Evolutionary conservation across 2,888 invertebrate genomes (phyloP).

Genomic region (Monoplex corrugatus): DNA sequence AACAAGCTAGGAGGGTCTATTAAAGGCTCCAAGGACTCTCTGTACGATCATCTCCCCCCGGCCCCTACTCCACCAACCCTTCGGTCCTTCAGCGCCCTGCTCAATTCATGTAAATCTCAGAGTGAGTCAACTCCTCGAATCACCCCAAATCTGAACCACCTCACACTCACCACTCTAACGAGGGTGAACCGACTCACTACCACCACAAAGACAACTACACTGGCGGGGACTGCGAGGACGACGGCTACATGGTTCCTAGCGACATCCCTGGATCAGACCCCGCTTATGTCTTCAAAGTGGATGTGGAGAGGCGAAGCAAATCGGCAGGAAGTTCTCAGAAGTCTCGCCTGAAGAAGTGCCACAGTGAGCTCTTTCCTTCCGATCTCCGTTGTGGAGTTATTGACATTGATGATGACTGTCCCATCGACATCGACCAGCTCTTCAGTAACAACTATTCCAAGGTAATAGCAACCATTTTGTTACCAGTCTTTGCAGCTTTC

Average conservation of each 20-base stretch:
- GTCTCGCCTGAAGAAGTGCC: conserved; percentile 60
- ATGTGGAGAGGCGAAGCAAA: conserved; percentile 63
- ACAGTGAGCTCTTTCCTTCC: conserved; percentile 59
- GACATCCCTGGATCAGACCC: conserved; percentile 56
- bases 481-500: no score
- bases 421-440: conserved; percentile 64
- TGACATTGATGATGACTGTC: conserved; percentile 49
- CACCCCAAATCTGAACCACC: background rate
- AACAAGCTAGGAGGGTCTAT: conserved; percentile 35
- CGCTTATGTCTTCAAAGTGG: conserved; percentile 56
- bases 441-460: conserved; percentile 62
- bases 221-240: conserved; percentile 61
- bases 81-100: conserved; percentile 12
- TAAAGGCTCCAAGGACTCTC: conserved; percentile 64
- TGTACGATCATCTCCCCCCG: conserved; percentile 74
- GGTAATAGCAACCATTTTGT: conserved; percentile 11
- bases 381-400: conserved; percentile 51
- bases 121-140: background rate
- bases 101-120: no score
- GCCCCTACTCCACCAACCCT: conserved; percentile 65
- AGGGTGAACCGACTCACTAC: background rate
- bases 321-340: conserved; percentile 63
- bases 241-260: conserved; percentile 75
- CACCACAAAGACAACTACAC: conserved; percentile 39
- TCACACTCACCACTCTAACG: background rate